Percentiles rank a stretch among this genome's conserved stretches.
These are phyloP conservation scores for Sylvicola fuscatus DNA, from an alignment of 2,888 invertebrate genomes.

Conservation along the genomic window DNA sequence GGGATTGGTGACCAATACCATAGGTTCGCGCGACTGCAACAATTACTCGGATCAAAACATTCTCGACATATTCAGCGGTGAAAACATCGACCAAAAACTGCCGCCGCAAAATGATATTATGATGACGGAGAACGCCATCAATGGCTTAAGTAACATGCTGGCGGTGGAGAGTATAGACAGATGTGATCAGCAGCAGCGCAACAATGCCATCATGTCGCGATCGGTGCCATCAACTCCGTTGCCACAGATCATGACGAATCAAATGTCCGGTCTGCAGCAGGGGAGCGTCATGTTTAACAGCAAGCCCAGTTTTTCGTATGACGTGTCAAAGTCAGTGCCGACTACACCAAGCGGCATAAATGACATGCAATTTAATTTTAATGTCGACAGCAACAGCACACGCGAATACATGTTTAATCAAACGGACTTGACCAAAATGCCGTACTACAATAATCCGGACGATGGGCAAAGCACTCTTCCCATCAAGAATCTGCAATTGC, in stretches of 20 bases:
- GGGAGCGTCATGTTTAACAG: too few species aligned
- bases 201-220: conserved; percentile 29
- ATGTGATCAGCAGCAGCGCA: background rate
- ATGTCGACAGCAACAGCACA: too few species aligned
- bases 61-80: conserved; percentile 12
- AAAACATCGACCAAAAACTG: conserved; percentile 10
- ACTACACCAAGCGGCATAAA: conserved; percentile 38
- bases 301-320: conserved; percentile 18
- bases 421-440: too few species aligned
- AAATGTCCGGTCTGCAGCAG: too few species aligned
- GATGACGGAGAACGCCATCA: conserved; percentile 2
- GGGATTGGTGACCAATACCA: too few species aligned
- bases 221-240: conserved; percentile 50
- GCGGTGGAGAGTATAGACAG: conserved; percentile 13
- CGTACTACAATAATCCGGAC: too few species aligned
- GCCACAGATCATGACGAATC: conserved; percentile 23
- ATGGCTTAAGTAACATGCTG: conserved; percentile 19
- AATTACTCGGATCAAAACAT: conserved; percentile 6
- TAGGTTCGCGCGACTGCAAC: too few species aligned
- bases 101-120: conserved; percentile 9
- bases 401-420: too few species aligned
- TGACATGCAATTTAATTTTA: too few species aligned
- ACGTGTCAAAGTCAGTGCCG: conserved; percentile 54
- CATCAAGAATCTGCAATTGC: too few species aligned
- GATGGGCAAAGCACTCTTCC: too few species aligned